A percentile compares a stretch with the other conserved stretches of the same genome.
phyloP scores from a whole-genome alignment of 2,797 vertebrate genomes.

The Coregonus sp. region DNA sequence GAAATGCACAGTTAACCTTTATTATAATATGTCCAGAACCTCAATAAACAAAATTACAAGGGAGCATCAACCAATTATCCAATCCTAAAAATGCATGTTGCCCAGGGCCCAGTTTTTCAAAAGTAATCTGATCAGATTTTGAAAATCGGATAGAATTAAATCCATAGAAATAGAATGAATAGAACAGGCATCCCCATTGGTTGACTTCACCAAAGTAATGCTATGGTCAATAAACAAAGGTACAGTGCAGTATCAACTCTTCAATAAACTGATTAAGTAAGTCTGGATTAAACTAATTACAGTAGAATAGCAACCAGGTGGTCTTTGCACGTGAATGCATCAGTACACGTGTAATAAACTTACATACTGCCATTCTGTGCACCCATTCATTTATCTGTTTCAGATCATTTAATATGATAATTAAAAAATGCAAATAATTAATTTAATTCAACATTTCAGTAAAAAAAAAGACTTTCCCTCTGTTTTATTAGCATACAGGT shows the following conservation, averaged over 20 bases:
- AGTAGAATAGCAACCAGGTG: no score
- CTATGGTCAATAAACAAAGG: background rate
- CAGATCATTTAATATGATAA: no score
- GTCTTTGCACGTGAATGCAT: no score
- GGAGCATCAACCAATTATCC: slow-evolving; percentile 21
- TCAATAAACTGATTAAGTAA: background rate
- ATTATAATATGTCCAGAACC: slow-evolving; percentile 35
- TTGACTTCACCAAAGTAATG: background rate
- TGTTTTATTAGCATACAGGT: background rate
- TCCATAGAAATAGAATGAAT: no score
- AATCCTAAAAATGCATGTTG: slow-evolving; percentile 1
- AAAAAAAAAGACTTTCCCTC: background rate
- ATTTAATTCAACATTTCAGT: background rate
- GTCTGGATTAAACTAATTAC: background rate
- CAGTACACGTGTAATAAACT: no score
- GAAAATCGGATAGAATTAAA: no score
- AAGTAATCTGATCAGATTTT: no score
- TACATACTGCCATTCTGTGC: no score
- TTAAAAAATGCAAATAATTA: background rate
- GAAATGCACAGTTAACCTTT: slow-evolving; percentile 41
- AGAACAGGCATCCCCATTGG: background rate
- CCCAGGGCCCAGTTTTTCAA: background rate
- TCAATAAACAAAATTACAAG: slow-evolving; percentile 34
- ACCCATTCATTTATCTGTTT: no score
- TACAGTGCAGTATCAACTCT: background rate